A percentile compares a stretch with the other conserved stretches of the same genome.
phyloP scores from a whole-genome alignment of 2,113 vertebrate genomes.

The Monarcha castaneiventris region DNA sequence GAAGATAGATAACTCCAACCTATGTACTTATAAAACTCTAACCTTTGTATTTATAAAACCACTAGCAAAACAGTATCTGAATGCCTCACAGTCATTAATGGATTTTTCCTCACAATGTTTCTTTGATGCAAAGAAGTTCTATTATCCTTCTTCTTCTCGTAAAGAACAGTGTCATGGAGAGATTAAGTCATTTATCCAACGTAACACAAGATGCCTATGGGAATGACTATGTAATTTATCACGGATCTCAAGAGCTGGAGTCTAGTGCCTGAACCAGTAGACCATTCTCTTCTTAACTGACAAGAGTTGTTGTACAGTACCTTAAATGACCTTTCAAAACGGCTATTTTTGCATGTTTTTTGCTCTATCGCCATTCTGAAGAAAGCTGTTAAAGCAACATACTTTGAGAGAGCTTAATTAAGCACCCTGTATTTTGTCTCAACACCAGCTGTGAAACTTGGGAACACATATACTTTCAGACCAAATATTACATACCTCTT shows the following conservation, averaged over 20 bases:
- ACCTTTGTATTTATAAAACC: not conserved
- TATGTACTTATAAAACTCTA: not conserved
- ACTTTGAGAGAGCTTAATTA: not conserved
- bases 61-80: not conserved
- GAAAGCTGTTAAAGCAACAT: not conserved
- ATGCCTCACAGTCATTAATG: not conserved
- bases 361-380: not conserved
- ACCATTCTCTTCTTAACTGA: slow-evolving; percentile 8
- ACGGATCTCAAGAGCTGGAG: slow-evolving; percentile 2
- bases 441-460: not conserved
- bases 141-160: slow-evolving; percentile 38
- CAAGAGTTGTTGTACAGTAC: not conserved
- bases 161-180: slow-evolving; percentile 16
- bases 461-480: not conserved
- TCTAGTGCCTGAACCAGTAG: slow-evolving; percentile 10
- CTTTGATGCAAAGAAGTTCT: slow-evolving; percentile 41
- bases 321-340: slow-evolving; percentile 28
- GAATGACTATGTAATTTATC: slow-evolving; percentile 55
- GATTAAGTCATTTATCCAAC: slow-evolving; percentile 59
- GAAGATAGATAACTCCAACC: not conserved
- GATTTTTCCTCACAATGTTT: slow-evolving; percentile 25
- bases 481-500: not conserved
- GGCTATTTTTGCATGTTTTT: not conserved
- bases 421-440: not conserved
- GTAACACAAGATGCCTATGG: slow-evolving; percentile 40